These are phyloP conservation scores for Aphaenogaster floridana DNA, from an alignment of 1,140 invertebrate species.

Conservation along the genomic window DNA sequence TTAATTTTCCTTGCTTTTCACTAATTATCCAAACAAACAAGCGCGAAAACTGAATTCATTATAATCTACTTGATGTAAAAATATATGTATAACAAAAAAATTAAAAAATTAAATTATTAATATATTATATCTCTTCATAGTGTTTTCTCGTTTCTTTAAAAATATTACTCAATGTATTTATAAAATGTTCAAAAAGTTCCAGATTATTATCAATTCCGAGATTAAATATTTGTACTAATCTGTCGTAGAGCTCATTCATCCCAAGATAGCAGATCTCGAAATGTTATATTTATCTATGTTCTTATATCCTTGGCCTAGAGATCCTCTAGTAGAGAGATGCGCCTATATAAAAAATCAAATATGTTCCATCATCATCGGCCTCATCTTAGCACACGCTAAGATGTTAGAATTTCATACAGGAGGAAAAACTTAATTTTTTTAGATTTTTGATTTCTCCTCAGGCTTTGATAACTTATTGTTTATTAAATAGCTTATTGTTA, in stretches of 20 bases:
- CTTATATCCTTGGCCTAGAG: too few relatives aligned
- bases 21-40: neutral
- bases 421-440: too few relatives aligned
- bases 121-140: neutral
- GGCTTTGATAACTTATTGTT: too few relatives aligned
- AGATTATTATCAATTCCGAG: neutral
- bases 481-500: too few relatives aligned
- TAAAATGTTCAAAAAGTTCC: neutral
- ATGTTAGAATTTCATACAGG: too few relatives aligned
- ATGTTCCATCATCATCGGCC: too few relatives aligned
- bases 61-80: neutral
- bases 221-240: conserved; percentile 19
- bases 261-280: neutral
- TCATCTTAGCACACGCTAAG: too few relatives aligned
- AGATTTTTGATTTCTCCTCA: too few relatives aligned
- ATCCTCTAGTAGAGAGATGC: too few relatives aligned
- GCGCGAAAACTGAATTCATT: neutral
- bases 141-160: neutral
- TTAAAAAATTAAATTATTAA: neutral
- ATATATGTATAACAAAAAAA: neutral
- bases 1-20: neutral
- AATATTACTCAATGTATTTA: neutral
- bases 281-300: neutral
- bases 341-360: too few relatives aligned
- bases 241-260: neutral